A percentile compares a stretch with the other conserved stretches of the same genome.
Evolutionary conservation across 2,113 vertebrate genomes (phyloP).

Genomic region (Ochotona curzoniae): DNA sequence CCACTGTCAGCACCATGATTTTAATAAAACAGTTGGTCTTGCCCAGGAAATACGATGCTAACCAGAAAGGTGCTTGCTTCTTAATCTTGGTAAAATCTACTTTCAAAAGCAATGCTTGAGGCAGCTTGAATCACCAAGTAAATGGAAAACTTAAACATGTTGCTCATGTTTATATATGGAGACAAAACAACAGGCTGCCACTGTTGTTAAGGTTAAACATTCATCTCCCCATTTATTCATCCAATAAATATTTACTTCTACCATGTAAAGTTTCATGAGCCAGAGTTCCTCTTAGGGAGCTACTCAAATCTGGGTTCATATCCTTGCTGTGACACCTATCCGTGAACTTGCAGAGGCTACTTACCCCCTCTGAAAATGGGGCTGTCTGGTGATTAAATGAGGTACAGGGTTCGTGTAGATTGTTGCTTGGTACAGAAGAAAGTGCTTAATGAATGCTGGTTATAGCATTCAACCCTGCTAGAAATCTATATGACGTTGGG

Average conservation of each 20-base stretch:
- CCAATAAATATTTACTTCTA: constrained; percentile 56
- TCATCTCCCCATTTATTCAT: constrained; percentile 58
- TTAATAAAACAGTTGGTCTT: not conserved
- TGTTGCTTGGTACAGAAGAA: not conserved
- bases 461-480: not conserved
- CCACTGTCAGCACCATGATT: not conserved
- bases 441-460: not conserved
- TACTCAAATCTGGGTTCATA: constrained; percentile 12
- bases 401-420: not conserved
- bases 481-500: too few species aligned
- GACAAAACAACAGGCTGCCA: constrained; percentile 30
- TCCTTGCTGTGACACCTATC: not conserved
- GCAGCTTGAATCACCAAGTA: constrained; percentile 42
- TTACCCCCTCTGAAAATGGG: constrained; percentile 38
- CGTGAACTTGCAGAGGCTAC: not conserved
- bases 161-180: constrained; percentile 48
- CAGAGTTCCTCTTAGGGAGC: not conserved
- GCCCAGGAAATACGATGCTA: not conserved
- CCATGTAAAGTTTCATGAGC: not conserved
- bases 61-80: constrained; percentile 24
- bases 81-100: constrained; percentile 46
- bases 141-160: constrained; percentile 49
- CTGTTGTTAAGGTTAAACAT: constrained; percentile 52
- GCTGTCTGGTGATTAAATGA: not conserved
- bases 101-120: constrained; percentile 24